Conservation (phyloP, 2,888 invertebrate genomes). For the Drosophila kanekoi region DNA sequence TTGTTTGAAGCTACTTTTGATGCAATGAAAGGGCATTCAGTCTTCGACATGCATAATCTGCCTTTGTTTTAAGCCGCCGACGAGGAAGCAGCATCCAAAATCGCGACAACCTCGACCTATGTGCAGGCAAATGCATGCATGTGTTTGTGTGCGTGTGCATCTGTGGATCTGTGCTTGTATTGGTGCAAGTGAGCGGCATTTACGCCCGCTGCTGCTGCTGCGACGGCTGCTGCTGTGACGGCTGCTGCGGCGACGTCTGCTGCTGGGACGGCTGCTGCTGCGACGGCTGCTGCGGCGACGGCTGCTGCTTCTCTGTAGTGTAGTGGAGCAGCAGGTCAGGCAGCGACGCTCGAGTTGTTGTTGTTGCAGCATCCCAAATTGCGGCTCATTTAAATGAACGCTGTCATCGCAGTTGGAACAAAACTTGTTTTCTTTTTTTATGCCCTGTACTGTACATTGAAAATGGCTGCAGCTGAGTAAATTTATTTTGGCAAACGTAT, state of each 20-base stretch:
- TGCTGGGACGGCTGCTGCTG: constrained; percentile 20
- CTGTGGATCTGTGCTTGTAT: constrained; percentile 2
- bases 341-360: constrained; percentile 14
- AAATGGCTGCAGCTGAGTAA: no score
- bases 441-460: not conserved
- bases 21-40: no score
- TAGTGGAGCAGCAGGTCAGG: constrained; percentile 67
- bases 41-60: no score
- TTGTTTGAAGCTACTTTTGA: no score
- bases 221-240: constrained; percentile 4
- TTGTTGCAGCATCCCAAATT: constrained; percentile 12
- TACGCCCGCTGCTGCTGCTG: not conserved
- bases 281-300: not conserved
- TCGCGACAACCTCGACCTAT: constrained; percentile 64
- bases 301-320: constrained; percentile 39
- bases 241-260: not conserved
- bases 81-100: constrained; percentile 54
- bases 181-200: constrained; percentile 37
- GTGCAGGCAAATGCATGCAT: constrained; percentile 17
- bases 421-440: constrained; percentile 38
- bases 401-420: constrained; percentile 32
- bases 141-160: constrained; percentile 1
- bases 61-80: constrained; percentile 23
- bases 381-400: constrained; percentile 45
- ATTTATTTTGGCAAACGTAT: no score